A percentile compares a stretch with the other conserved stretches of the same genome.
Evolutionary conservation across 2,888 invertebrate genomes (phyloP).

Genomic region (Lysandra coridon): DNA sequence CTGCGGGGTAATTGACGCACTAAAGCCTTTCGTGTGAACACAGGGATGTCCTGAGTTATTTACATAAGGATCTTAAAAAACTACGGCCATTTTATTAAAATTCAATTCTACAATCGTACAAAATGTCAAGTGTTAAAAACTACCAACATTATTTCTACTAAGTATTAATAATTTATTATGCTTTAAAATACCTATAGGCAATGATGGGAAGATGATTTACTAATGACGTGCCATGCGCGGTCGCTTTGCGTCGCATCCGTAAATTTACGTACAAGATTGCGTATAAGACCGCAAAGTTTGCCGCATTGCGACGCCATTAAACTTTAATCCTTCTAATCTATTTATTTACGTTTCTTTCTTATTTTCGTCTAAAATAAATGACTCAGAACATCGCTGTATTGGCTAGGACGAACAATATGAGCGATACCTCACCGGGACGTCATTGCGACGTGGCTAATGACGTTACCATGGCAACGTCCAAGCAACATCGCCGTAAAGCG

Average conservation of each 20-base stretch:
- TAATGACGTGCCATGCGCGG: neutral
- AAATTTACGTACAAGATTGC: neutral
- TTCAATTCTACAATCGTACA: neutral
- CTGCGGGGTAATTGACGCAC: conserved; percentile 35
- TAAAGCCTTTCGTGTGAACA: neutral
- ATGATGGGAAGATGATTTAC: neutral
- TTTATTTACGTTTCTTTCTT: neutral
- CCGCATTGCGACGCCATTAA: neutral
- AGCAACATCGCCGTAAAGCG: no score
- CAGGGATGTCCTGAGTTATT: conserved; percentile 28
- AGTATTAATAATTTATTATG: neutral
- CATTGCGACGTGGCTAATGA: no score
- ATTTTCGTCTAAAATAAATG: neutral
- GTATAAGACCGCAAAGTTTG: neutral
- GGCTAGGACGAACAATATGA: conserved; percentile 60
- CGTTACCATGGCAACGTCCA: no score
- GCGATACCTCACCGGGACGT: no score
- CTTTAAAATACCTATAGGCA: neutral
- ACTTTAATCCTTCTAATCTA: neutral
- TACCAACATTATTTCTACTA: neutral
- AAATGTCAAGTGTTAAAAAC: neutral
- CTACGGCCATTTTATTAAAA: neutral
- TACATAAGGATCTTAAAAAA: neutral
- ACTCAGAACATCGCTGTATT: conserved; percentile 34
- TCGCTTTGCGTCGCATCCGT: neutral